These are phyloP conservation scores for Melanargia galathea DNA, from an alignment of 2,888 invertebrate genomes.

Conservation along the genomic window DNA sequence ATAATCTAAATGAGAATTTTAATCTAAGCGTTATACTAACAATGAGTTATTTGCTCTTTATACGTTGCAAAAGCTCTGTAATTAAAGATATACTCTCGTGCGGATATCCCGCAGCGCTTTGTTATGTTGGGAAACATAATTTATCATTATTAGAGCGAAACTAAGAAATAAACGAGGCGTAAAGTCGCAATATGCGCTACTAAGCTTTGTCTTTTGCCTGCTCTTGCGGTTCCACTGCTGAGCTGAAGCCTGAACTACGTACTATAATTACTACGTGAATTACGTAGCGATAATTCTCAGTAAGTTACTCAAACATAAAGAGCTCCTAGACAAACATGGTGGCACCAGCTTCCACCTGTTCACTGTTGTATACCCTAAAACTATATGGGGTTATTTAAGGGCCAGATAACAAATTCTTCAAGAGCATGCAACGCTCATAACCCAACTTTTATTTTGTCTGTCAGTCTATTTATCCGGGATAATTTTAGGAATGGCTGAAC, in stretches of 20 bases:
- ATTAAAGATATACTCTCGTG: conserved; percentile 27
- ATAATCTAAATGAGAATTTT: conserved; percentile 15
- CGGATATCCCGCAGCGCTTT: conserved; percentile 27
- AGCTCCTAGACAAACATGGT: too few species aligned
- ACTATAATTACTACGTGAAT: neutral
- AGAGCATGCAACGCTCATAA: too few species aligned
- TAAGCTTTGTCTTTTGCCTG: conserved; percentile 16
- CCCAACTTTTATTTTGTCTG: too few species aligned
- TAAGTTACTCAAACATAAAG: too few species aligned
- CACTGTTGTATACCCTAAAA: too few species aligned
- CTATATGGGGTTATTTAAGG: too few species aligned
- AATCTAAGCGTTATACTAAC: conserved; percentile 20
- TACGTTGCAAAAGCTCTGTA: conserved; percentile 23
- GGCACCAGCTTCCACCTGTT: too few species aligned
- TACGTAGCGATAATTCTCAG: too few species aligned
- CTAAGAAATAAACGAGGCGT: conserved; percentile 24
- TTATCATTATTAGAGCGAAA: conserved; percentile 28
- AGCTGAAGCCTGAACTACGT: neutral
- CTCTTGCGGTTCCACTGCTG: neutral
- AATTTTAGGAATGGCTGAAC: too few species aligned
- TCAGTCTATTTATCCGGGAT: too few species aligned
- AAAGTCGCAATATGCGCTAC: conserved; percentile 18
- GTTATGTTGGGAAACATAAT: conserved; percentile 24
- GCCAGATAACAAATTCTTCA: too few species aligned
- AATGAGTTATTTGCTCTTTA: conserved; percentile 22